Base-by-base conservation (phyloP, 64 coral and sea anemone genomes). In the Astreopora myriophthalma region DNA sequence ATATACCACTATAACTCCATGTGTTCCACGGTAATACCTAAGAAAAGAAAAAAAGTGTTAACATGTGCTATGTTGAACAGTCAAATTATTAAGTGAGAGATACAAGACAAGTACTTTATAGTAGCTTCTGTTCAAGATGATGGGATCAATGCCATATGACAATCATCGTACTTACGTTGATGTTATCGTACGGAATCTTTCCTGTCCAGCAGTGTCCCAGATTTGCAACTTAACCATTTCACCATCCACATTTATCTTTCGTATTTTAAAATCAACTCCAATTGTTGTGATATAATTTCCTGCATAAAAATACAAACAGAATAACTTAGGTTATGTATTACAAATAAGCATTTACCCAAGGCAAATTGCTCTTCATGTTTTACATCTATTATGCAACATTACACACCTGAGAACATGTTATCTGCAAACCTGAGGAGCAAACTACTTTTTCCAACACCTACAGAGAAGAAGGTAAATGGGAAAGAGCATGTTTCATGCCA, bases 261-360 rank as follows among this genome's bases (percentile, higher is more conserved):
- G 89, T 38, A 99, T 99, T 52, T 99, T 99, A 96, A 99, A 99
- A 93, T 99, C 97, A 36, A 99, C 97, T 44, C 97, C 97, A 93
- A 99, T 99, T 25, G 97, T 99, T 23, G 97, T 99, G 48, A 99
- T 99, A 77, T 99, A 99, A 40, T 94, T 93, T 38, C 97, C 97
- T 99, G 25, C 7, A 73, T 87, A 48, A 25, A 52, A 39, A 24
- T 51, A 16, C 35, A 79, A 20, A 74, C 69, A 39, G 61, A 48
- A 48, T 3, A 44, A 7, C 30, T 40, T 29, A 48, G 13, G 22
- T 14, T 32, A 33, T 70, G 5, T 7, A 31, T 29, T 70, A n/a
- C 2, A 70, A 70, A 70, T 30, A n/a, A n/a, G n/a, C n/a, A n/a
- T n/a, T n/a, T n/a, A n/a, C n/a, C n/a, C n/a, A n/a, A n/a, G n/a